Evolutionary conservation across 2,888 invertebrate genomes (phyloP).

Genomic region (Hyppa rectilinea): DNA sequence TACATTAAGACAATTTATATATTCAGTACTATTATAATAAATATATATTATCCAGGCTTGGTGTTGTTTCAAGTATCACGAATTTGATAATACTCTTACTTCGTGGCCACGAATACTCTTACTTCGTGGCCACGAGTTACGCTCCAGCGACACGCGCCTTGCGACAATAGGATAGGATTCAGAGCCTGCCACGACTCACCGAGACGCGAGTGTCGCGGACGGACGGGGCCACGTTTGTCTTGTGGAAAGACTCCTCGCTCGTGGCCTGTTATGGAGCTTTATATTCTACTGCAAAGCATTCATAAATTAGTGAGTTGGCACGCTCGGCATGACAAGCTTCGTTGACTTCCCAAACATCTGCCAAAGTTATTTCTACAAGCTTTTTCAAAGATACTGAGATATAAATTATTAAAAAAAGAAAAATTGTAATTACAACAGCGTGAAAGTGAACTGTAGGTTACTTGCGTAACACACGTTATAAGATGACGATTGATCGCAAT

Average conservation of each 20-base stretch:
- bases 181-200: not conserved
- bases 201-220: too few relatives aligned
- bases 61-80: slow-evolving; percentile 38
- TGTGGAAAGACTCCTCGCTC: not conserved
- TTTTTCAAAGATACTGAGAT: not conserved
- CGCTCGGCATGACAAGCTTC: not conserved
- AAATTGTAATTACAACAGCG: not conserved
- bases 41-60: slow-evolving; percentile 34
- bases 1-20: slow-evolving; percentile 27
- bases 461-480: too few relatives aligned
- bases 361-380: not conserved
- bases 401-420: not conserved
- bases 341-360: not conserved
- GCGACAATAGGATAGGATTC: not conserved
- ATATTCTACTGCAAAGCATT: not conserved
- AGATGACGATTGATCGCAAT: too few relatives aligned
- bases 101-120: not conserved
- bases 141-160: not conserved
- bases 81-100: not conserved
- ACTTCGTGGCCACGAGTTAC: not conserved
- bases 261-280: not conserved
- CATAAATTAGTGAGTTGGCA: not conserved
- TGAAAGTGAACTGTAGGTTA: not conserved
- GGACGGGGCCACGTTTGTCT: too few relatives aligned
- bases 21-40: slow-evolving; percentile 35